phyloP scores from a whole-genome alignment of 2,888 invertebrate species.

The Cosmia trapezina region DNA sequence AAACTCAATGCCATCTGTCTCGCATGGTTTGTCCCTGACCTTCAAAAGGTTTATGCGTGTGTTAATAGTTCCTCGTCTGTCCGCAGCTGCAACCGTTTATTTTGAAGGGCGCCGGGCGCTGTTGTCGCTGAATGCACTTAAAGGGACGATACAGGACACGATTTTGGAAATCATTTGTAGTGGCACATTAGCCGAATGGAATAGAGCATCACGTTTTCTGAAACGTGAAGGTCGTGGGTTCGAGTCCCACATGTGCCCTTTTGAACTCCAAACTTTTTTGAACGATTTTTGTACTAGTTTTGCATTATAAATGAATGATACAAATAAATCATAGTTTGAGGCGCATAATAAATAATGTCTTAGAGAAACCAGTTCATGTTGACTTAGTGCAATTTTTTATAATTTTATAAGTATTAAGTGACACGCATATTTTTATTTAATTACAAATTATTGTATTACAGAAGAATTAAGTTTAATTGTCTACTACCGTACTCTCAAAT shows the following conservation, averaged over 20 bases:
- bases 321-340: not conserved
- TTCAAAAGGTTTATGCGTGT: not conserved
- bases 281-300: not conserved
- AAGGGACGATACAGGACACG: constrained; percentile 7
- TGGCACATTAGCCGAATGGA: constrained; percentile 34
- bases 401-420: too few relatives aligned
- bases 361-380: not conserved
- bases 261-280: not conserved
- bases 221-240: constrained; percentile 40
- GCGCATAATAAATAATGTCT: not conserved
- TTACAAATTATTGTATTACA: not conserved
- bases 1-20: constrained; percentile 23
- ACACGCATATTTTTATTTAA: not conserved
- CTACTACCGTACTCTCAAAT: too few relatives aligned
- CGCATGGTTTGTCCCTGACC: not conserved
- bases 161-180: not conserved
- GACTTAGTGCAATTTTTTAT: not conserved
- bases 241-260: constrained; percentile 39
- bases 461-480: not conserved
- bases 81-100: not conserved
- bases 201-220: constrained; percentile 29
- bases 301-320: not conserved
- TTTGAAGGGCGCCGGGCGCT: constrained; percentile 12
- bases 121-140: constrained; percentile 14
- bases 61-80: constrained; percentile 3